These are phyloP conservation scores for Phoronis australis DNA, from an alignment of 2,888 invertebrate genomes.

Conservation along the genomic window DNA sequence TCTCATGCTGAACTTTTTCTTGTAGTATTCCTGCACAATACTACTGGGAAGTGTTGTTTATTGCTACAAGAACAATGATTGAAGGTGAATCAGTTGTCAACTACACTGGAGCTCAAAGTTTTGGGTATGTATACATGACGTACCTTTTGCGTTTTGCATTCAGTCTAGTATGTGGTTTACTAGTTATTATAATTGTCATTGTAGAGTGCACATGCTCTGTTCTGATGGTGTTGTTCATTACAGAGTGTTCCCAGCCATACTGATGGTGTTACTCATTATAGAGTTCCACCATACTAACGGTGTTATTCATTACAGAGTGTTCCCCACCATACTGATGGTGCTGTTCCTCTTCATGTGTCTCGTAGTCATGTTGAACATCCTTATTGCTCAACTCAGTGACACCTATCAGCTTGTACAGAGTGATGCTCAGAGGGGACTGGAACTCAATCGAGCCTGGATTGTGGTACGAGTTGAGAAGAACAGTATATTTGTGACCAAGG, in stretches of 20 bases:
- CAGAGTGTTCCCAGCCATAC: too few relatives aligned
- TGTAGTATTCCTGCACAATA: too few relatives aligned
- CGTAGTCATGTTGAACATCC: conserved; percentile 37
- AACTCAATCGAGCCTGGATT: conserved; percentile 41
- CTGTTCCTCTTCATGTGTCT: conserved; percentile 33
- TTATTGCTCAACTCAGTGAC: conserved; percentile 41
- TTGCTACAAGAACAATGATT: conserved; percentile 30
- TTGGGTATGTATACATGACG: conserved; percentile 22
- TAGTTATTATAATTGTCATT: neutral
- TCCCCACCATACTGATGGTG: conserved; percentile 34
- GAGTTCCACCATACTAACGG: neutral
- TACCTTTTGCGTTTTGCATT: too few relatives aligned
- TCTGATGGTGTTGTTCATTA: neutral
- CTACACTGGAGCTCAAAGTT: conserved; percentile 27
- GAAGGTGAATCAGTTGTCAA: conserved; percentile 33
- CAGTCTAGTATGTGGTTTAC: too few relatives aligned
- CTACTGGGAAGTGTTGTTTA: conserved; percentile 33
- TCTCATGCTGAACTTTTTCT: too few relatives aligned
- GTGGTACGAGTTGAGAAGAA: conserved; percentile 35
- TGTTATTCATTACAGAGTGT: conserved; percentile 17
- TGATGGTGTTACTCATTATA: too few relatives aligned
- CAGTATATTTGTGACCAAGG: conserved; percentile 22
- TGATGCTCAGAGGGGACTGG: conserved; percentile 36
- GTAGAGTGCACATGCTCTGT: neutral
- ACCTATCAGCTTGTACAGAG: conserved; percentile 41